Percentiles rank a stretch among this genome's conserved stretches.
phyloP scores from a whole-genome alignment of 2,888 invertebrate species.

The Endomychus coccineus region DNA sequence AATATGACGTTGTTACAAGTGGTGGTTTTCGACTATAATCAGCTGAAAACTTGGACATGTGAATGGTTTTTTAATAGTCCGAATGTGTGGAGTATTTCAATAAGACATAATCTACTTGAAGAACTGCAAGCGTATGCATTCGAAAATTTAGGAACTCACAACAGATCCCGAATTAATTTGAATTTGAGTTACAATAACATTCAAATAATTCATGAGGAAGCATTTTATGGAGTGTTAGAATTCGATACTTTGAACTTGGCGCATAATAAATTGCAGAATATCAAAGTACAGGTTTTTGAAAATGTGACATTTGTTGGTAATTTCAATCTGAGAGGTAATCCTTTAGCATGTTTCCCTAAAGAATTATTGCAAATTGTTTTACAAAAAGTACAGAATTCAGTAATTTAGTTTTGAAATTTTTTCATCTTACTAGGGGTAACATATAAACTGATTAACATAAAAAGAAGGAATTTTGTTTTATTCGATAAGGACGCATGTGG shows the following conservation, averaged over 20 bases:
- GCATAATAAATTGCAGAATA: constrained; percentile 28
- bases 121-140: constrained; percentile 27
- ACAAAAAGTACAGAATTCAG: constrained; percentile 18
- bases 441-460: too few species aligned
- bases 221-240: constrained; percentile 25
- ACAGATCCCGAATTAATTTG: constrained; percentile 11
- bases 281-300: constrained; percentile 26
- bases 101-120: constrained; percentile 30
- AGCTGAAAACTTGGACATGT: constrained; percentile 25
- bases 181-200: constrained; percentile 32
- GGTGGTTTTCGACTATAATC: constrained; percentile 30
- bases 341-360: constrained; percentile 29
- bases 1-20: constrained; percentile 27
- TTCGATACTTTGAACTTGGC: constrained; percentile 29
- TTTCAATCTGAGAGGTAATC: constrained; percentile 26
- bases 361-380: constrained; percentile 28
- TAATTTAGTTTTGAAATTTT: too few species aligned
- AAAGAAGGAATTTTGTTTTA: too few species aligned
- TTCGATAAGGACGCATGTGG: too few species aligned
- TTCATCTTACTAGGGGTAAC: too few species aligned
- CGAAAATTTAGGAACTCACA: constrained; percentile 17
- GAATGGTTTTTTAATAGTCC: constrained; percentile 29
- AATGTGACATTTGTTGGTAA: constrained; percentile 16
- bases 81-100: constrained; percentile 25
- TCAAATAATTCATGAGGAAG: constrained; percentile 25